phyloP scores from a whole-genome alignment of 2,888 invertebrate species.

The Eumacrocentrus americanus region DNA sequence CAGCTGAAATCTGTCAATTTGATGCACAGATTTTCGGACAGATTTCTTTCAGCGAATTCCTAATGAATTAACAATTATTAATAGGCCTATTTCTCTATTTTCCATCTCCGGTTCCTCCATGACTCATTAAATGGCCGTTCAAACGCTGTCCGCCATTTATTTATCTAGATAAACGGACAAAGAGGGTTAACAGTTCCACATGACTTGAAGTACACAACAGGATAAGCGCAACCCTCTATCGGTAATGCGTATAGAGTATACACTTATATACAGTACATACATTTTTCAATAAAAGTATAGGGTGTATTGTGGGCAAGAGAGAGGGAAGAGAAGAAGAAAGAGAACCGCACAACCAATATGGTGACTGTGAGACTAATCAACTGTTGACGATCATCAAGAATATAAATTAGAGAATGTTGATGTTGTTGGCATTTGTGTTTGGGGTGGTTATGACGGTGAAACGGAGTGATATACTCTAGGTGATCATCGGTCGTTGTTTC shows the following conservation, averaged over 20 bases:
- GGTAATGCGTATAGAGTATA: neutral
- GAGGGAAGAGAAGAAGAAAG: slow-evolving; percentile 12
- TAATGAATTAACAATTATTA: neutral
- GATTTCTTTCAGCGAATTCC: too few relatives aligned
- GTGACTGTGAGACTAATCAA: slow-evolving; percentile 57
- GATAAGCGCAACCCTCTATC: slow-evolving; percentile 9
- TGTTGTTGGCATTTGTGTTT: slow-evolving; percentile 44
- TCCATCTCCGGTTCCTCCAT: too few relatives aligned
- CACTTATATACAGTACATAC: too few relatives aligned
- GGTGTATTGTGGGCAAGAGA: neutral
- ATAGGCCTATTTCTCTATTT: neutral
- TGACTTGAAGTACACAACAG: slow-evolving; percentile 14
- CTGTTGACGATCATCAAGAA: slow-evolving; percentile 45
- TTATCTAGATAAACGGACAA: neutral
- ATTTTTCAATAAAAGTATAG: slow-evolving; percentile 5
- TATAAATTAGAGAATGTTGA: slow-evolving; percentile 44
- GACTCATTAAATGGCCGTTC: too few relatives aligned
- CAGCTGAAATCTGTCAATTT: slow-evolving; percentile 31
- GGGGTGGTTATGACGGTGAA: slow-evolving; percentile 44
- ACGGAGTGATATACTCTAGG: slow-evolving; percentile 51
- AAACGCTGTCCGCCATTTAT: too few relatives aligned
- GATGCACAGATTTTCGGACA: neutral
- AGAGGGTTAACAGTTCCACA: neutral
- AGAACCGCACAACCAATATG: slow-evolving; percentile 51
- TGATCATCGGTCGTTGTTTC: slow-evolving; percentile 42